Evolutionary conservation across 2,113 vertebrate species (phyloP).

Genomic region (Caloenas nicobarica): DNA sequence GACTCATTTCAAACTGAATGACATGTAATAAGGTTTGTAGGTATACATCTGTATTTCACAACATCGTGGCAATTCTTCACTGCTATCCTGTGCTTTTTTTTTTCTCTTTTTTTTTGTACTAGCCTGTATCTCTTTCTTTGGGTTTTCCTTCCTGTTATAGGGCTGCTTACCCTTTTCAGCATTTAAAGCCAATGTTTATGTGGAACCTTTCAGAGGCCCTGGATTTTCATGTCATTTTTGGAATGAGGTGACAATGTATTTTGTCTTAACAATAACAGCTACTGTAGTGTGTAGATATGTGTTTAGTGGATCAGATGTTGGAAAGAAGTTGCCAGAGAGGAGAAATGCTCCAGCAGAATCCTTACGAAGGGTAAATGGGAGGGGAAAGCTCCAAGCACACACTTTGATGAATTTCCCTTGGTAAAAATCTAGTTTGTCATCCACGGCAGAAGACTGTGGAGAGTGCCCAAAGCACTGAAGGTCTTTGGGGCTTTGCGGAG

Average conservation of each 20-base stretch:
- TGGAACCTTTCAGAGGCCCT: not conserved
- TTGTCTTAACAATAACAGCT: not conserved
- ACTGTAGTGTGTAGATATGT: rapidly evolving
- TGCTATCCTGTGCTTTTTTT: not conserved
- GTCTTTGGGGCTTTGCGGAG: not conserved
- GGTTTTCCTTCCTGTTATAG: not conserved
- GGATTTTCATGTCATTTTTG: not conserved
- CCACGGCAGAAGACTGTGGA: not conserved
- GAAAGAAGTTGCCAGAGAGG: not conserved
- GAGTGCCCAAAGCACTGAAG: not conserved
- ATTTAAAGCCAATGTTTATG: not conserved
- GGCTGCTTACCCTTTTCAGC: not conserved
- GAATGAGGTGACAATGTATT: not conserved
- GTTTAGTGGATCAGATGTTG: not conserved
- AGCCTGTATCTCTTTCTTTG: not conserved
- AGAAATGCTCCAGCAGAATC: not conserved
- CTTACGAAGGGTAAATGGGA: not conserved
- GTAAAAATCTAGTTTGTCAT: not conserved
- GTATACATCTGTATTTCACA: not conserved
- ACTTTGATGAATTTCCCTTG: not conserved
- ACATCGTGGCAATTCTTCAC: not conserved
- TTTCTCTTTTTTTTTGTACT: not conserved
- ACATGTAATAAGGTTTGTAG: not conserved
- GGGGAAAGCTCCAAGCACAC: not conserved
- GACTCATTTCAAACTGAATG: not conserved